Percentiles rank a stretch among this genome's conserved stretches.
phyloP scores from a whole-genome alignment of 2,888 invertebrate species.

The Abrostola triplasia region DNA sequence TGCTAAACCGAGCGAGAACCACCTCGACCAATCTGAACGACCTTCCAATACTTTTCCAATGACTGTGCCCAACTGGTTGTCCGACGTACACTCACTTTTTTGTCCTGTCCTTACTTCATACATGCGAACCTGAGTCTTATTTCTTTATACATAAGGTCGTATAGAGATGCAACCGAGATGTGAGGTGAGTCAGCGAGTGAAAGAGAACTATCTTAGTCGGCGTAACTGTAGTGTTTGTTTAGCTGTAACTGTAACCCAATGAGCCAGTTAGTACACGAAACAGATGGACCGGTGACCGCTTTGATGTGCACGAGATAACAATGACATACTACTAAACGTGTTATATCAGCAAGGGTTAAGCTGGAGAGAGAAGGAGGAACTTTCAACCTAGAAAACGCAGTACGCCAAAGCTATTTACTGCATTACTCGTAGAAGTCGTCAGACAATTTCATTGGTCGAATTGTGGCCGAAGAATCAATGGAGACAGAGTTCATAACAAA shows the following conservation, averaged over 20 bases:
- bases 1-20: constrained; percentile 10
- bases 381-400: too few species aligned
- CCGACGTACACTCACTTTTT: constrained; percentile 52
- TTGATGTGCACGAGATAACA: constrained; percentile 36
- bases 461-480: too few species aligned
- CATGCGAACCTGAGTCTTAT: constrained; percentile 35
- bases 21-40: constrained; percentile 44
- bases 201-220: constrained; percentile 33
- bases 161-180: constrained; percentile 1
- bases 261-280: constrained; percentile 58
- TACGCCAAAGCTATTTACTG: too few species aligned
- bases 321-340: constrained; percentile 3
- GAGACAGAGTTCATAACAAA: too few species aligned
- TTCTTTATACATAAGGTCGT: constrained; percentile 13
- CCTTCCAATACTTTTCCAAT: constrained; percentile 63
- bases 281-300: constrained; percentile 54
- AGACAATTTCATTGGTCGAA: too few species aligned
- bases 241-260: constrained; percentile 63
- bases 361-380: too few species aligned
- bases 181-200: constrained; percentile 28
- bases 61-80: constrained; percentile 55
- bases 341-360: too few species aligned
- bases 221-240: constrained; percentile 58
- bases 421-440: too few species aligned
- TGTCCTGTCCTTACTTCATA: constrained; percentile 8